Evolutionary conservation across 2,888 invertebrate genomes (phyloP).

Genomic region (Hypomecis punctinalis): DNA sequence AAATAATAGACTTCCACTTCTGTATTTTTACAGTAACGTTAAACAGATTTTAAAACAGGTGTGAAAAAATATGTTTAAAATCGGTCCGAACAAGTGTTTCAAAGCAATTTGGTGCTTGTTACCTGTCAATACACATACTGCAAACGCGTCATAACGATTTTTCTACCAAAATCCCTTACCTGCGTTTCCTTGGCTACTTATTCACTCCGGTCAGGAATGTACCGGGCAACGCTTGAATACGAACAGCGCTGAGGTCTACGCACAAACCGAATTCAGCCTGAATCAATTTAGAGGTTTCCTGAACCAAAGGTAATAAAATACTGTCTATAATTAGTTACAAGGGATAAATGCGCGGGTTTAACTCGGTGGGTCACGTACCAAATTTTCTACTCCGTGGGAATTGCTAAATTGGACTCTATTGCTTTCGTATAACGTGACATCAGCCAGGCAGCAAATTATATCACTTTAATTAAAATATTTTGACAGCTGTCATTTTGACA

Average conservation of each 20-base stretch:
- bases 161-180: conserved; percentile 28
- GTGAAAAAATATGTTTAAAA: no score
- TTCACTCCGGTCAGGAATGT: conserved; percentile 30
- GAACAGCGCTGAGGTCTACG: conserved; percentile 14
- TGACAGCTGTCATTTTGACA: no score
- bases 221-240: conserved; percentile 22
- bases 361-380: conserved; percentile 7
- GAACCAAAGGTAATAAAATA: conserved; percentile 21
- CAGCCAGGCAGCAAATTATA: no score
- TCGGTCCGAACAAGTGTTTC: no score
- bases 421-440: not conserved
- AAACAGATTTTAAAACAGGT: no score
- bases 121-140: no score
- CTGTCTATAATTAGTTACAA: conserved; percentile 22
- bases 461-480: no score
- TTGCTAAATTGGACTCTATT: not conserved
- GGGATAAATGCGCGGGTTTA: conserved; percentile 12
- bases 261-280: conserved; percentile 22
- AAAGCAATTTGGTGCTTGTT: no score
- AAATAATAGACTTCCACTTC: no score
- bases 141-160: no score
- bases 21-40: no score
- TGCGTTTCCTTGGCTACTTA: conserved; percentile 22
- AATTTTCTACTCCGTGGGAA: not conserved
- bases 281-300: conserved; percentile 20